A percentile compares a stretch with the other conserved stretches of the same genome.
phyloP scores from a whole-genome alignment of 2,113 vertebrate species.

The Lophotis ruficrista region DNA sequence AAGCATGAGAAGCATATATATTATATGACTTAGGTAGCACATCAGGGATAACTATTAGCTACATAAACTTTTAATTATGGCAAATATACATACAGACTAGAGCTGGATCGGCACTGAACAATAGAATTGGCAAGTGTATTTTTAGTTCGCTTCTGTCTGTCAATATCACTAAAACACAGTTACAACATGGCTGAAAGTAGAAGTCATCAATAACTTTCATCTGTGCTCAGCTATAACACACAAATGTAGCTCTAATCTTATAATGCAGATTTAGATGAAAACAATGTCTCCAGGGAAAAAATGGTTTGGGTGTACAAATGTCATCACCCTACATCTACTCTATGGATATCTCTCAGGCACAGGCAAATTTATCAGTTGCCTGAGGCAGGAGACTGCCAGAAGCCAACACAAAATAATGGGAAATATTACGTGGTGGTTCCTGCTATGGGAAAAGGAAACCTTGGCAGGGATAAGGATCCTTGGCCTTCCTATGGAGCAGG shows the following conservation, averaged over 20 bases:
- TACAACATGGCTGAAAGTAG: neutral
- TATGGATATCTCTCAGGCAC: neutral
- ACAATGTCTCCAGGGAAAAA: neutral
- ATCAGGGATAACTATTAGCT: neutral
- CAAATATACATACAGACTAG: neutral
- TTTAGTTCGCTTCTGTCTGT: neutral
- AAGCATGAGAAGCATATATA: neutral
- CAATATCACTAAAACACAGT: neutral
- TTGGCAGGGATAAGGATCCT: neutral
- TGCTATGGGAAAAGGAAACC: neutral
- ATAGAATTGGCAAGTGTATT: neutral
- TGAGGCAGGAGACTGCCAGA: neutral
- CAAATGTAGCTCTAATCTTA: neutral
- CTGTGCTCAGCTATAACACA: neutral
- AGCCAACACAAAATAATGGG: neutral
- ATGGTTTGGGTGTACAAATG: accelerated
- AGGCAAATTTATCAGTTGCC: neutral
- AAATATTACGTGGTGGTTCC: neutral
- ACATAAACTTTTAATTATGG: neutral
- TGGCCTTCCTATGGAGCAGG: neutral
- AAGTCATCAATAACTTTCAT: neutral
- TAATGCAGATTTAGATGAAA: neutral
- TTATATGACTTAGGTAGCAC: neutral
- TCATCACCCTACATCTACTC: neutral
- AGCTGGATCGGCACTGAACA: neutral